Base-by-base conservation (phyloP, 2,113 vertebrate genomes). In the Sigmodon hispidus region DNA sequence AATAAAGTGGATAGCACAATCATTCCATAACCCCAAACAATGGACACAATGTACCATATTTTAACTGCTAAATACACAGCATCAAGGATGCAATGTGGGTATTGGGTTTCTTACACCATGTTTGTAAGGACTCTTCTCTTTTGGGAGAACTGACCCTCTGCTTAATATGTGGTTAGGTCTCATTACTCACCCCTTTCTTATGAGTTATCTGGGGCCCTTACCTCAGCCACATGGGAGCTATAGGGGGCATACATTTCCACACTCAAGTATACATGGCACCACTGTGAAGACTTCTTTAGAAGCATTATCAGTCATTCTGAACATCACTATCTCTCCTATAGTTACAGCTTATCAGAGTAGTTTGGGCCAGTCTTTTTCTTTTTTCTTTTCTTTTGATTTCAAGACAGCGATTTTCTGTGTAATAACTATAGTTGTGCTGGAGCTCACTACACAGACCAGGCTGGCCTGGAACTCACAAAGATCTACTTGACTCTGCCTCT, bases 181-280 rank as follows among this genome's bases (percentile, higher is more conserved):
- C 43, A n/a, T 29, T 24, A 16, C 31, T 3, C n/a, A 36, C 57
- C 19, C 63, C 5, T 19, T 45, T 31, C 45, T 43, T 17, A 31
- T 3, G 4, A 70, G 19, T 24, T 3, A 7, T 19, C 63, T 10
- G 4, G 0, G 1, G 17, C 8, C 31, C 21, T 7, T 36, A 26
- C 9, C 52, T 59, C 36, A 26, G 34, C 3, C 21, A 12, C 29
- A 50, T 0, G 0, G 26, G 0, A 7, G 22, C 2, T 5, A 21
- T n/a, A 24, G 3, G 1, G 12, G 36, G 67, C 22, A 45, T 19
- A 12, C 3, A 45, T 3, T 6, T 40, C 29, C 1, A 36, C 4
- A 67, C 57, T 45, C 45, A 52, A 43, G 63, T 4, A 52, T 43
- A 3, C 8, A 11, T 8, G 31, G 52, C 5, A 17, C 13, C 1